Base-by-base conservation (phyloP, 2,797 vertebrate species). In the Thaleichthys pacificus region DNA sequence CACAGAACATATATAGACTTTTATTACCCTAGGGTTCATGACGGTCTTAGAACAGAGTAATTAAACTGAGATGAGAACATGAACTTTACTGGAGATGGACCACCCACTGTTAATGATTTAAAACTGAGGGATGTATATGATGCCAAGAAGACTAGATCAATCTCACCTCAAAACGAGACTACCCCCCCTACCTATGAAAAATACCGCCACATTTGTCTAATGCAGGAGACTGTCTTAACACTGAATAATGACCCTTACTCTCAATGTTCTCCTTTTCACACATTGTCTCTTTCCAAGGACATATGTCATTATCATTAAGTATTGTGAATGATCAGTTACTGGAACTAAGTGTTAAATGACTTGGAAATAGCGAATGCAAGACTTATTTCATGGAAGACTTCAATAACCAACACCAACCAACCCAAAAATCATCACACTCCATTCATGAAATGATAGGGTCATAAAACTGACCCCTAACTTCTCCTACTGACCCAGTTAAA, bases 21-120 rank as follows among this genome's bases (percentile, higher is more conserved):
- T 88, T 89, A 87, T 87, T 86, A 94, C 93, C 78, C 91, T 87
- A 66, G 90, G 86, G 94, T 91, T 95, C 94, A 94, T 91, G 93
- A 94, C 89, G 88, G 85, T 92, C 91, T 94, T 91, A 93, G 93
- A 91, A 93, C 92, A 87, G 89, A 92, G 92, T 93, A 93, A 91
- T 93, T 91, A 91, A 93, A 92, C 90, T 84, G 90, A 92, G 88
- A 75, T 84, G 93, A 93, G 93, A 93, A 93, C 89, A 66, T 92
- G 88, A 92, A 91, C 89, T 91, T 93, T 88, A 90, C 86, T 86
- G 84, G 84, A 89, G 87, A 91, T 54, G 14, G 51, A 90, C 86
- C 89, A 90, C 86, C 80, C 77, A 80, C 87, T 87, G 91, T 86
- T 87, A 91, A 91, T 83, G 88, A 86, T 81, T 84, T 83, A 85